These are phyloP conservation scores for Lepus europaeus DNA, from an alignment of 2,113 vertebrate species.

Conservation along the genomic window DNA sequence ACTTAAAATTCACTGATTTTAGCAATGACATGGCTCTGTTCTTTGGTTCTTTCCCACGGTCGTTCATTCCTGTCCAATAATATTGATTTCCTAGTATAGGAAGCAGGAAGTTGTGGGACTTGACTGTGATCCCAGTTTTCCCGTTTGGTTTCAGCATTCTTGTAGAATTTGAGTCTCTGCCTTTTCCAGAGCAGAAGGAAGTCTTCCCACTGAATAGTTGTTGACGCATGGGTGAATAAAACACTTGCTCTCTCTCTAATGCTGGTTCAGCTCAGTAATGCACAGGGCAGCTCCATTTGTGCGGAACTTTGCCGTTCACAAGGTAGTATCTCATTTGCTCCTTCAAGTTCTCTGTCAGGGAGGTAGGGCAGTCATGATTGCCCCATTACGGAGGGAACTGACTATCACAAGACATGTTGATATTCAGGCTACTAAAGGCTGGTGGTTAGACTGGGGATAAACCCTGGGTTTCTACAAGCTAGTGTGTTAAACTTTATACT, in stretches of 20 bases:
- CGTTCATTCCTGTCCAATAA: neutral
- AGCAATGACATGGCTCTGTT: conserved; percentile 8
- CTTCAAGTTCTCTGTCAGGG: neutral
- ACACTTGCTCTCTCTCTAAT: neutral
- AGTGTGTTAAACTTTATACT: neutral
- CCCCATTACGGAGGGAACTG: neutral
- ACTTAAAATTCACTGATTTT: neutral
- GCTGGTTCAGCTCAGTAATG: neutral
- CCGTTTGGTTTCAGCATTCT: neutral
- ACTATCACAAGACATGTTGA: neutral
- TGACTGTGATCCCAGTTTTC: neutral
- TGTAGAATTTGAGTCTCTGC: neutral
- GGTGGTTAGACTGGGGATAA: neutral
- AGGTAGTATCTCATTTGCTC: conserved; percentile 17
- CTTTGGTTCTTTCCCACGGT: neutral
- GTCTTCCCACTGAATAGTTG: neutral
- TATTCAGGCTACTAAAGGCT: neutral
- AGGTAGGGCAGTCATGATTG: neutral
- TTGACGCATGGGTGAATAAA: neutral
- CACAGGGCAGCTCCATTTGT: neutral
- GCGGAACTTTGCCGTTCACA: neutral
- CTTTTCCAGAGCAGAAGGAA: neutral
- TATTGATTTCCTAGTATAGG: neutral
- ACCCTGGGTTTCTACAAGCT: neutral
- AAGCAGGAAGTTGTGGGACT: neutral